Base-by-base conservation (phyloP, 2,113 vertebrate genomes). In the Coracopsis vasa region DNA sequence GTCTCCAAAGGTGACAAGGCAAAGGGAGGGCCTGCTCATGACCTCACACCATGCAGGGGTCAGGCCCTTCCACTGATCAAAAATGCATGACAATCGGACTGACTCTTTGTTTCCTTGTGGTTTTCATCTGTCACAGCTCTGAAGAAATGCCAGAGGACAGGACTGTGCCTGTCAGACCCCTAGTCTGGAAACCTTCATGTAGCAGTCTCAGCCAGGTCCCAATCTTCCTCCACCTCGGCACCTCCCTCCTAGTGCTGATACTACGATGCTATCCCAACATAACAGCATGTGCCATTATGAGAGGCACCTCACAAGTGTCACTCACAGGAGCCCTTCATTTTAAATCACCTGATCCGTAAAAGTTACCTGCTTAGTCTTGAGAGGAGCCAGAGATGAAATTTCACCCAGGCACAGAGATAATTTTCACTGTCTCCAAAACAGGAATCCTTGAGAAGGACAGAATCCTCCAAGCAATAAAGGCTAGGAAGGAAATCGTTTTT, bases 401-500 rank as follows among this genome's bases (percentile, higher is more conserved):
- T 91, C 83, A 94, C 73, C 86, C 69, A 79, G 47, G 51, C 94
- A 95, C 31, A 42, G 65, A 95, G 88, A 94, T 89, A 72, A 75
- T 95, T 91, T 94, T 92, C 65, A 53, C 72, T 71, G 66, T 87
- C 91, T 93, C 64, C 91, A 94, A 69, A 91, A 95, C 70, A 96
- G 87, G 93, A 96, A 92, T 95, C 65, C 64, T 93, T 10, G 3
- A 91, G 95, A 95, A 97, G 89, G 85, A 86, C 93, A 88, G 89
- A 92, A 90, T 95, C 71, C 74, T 96, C 86, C 90, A 94, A 91
- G 92, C 90, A 95, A 77, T 96, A 96, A 95, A 91, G 86, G 37
- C 85, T 91, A 95, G 95, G 94, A 97, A 97, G 96, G 96, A 97
- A 97, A 94, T 77, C 13, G 90, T 81, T 92, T 94, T 33, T 94